Conservation (phyloP, 2,888 invertebrate genomes). For the Uloborus plumipes region DNA sequence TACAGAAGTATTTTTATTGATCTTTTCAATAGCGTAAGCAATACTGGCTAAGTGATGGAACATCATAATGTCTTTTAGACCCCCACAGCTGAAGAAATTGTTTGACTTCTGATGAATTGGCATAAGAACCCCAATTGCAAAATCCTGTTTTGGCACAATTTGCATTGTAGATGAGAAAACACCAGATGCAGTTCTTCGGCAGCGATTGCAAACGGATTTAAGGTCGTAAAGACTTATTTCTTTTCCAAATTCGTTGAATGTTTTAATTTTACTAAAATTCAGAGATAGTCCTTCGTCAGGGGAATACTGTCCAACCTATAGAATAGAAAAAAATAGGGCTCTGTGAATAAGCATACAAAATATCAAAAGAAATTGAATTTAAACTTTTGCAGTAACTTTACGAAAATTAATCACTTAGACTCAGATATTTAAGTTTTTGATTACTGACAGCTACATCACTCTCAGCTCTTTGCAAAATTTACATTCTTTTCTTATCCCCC, state of each 20-base stretch:
- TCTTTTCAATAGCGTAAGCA: conserved; percentile 71
- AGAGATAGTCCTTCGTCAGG: conserved; percentile 57
- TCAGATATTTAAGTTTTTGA: no score
- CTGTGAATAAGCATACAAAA: background rate
- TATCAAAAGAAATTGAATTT: background rate
- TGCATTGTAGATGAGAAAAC: conserved; percentile 67
- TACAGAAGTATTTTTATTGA: conserved; percentile 69
- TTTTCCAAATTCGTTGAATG: conserved; percentile 50
- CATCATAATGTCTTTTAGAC: conserved; percentile 69
- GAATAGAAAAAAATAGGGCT: background rate
- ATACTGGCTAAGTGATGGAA: conserved; percentile 72
- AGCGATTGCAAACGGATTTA: conserved; percentile 43
- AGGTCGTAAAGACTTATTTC: conserved; percentile 55
- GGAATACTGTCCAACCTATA: conserved; percentile 58
- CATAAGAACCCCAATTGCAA: conserved; percentile 67
- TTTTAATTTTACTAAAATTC: conserved; percentile 48
- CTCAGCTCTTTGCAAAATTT: no score
- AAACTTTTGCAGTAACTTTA: background rate
- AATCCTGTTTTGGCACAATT: conserved; percentile 67
- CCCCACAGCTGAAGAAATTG: conserved; percentile 71
- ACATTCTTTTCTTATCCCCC: no score
- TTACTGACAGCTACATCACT: no score
- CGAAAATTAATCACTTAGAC: no score
- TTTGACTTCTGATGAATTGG: conserved; percentile 68
- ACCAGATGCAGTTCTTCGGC: conserved; percentile 14